Evolutionary conservation across 92 coral and sea anemone species (phyloP), one percentile per base, ranked within the genome.

Genomic region (Epizoanthus ramosus): DNA sequence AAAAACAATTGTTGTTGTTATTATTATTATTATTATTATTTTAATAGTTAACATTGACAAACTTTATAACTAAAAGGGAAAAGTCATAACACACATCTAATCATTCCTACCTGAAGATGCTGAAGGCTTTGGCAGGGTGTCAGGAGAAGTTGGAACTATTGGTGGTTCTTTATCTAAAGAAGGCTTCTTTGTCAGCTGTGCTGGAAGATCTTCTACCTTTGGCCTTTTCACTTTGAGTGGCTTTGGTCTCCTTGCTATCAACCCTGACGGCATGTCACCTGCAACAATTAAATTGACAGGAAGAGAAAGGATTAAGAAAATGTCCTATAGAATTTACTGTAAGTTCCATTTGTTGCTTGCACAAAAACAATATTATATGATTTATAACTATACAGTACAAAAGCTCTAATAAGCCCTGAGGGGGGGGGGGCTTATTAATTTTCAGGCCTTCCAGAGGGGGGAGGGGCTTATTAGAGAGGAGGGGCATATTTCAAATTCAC

Each of bases 191-290:
- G 56, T 37, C 61, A 57, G 19, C 28, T 74, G 41, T 23, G 71
- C 19, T 10, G 57, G 21, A 57, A 25, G 35, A 3, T 35, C 59
- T 63, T 84, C 85, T 43, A n/a, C 23, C n/a, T n/a, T 73, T 6
- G 61, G 87, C 71, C 63, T 73, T 57, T 74, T 19, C 12, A 57
- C 57, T 12, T 81, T 82, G 47, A 76, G 57, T 23, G 28, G 71
- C 33, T 79, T 73, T 84, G 86, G 86, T n/a, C 88, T 88, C 47
- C 85, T 85, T 45, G 63, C 86, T 12, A 72, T 84, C 37, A 88
- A 58, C 13, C 85, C 91, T 71, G 88, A 84, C 15, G 81, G 73
- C 39, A 88, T 70, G 56, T 84, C 66, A 24, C 88, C 91, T 88
- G 9, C n/a, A n/a, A 25, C 4, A 67, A 80, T 57, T 23, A 71